Percentiles rank a stretch among this genome's conserved stretches.
phyloP scores from a whole-genome alignment of 1,140 invertebrate genomes.

The Cepaea nemoralis region DNA sequence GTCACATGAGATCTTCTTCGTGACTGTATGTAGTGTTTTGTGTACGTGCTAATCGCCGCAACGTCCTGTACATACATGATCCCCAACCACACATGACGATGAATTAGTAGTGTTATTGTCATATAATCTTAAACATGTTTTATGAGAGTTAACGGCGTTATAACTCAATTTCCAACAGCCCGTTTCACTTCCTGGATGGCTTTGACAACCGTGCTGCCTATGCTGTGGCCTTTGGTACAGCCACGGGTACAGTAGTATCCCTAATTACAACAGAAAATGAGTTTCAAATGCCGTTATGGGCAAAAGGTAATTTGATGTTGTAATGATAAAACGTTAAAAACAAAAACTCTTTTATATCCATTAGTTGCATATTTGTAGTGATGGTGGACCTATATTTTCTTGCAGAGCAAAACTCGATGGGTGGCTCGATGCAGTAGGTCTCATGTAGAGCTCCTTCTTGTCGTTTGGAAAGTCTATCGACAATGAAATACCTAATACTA shows the following conservation, averaged over 20 bases:
- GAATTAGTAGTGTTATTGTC: too few relatives aligned
- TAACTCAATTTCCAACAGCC: conserved; percentile 20
- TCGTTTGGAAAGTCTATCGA: neutral
- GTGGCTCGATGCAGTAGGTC: neutral
- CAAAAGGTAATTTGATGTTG: neutral
- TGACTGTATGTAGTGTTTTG: too few relatives aligned
- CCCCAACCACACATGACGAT: too few relatives aligned
- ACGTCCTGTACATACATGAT: too few relatives aligned
- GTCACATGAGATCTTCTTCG: too few relatives aligned
- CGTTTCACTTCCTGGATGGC: conserved; percentile 34
- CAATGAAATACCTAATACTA: neutral
- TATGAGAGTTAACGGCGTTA: too few relatives aligned
- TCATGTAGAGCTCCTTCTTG: neutral
- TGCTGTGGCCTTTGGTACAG: conserved; percentile 40
- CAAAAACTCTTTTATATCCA: neutral
- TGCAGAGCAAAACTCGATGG: neutral
- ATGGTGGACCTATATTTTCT: neutral
- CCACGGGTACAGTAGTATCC: neutral
- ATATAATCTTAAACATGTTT: too few relatives aligned
- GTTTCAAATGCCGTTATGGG: neutral
- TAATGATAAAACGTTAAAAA: neutral
- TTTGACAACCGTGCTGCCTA: conserved; percentile 40
- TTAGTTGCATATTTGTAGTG: too few relatives aligned
- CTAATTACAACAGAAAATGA: neutral
- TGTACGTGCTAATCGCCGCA: too few relatives aligned